Evolutionary conservation across 2,797 vertebrate genomes (phyloP).

Genomic region (Carapus acus): DNA sequence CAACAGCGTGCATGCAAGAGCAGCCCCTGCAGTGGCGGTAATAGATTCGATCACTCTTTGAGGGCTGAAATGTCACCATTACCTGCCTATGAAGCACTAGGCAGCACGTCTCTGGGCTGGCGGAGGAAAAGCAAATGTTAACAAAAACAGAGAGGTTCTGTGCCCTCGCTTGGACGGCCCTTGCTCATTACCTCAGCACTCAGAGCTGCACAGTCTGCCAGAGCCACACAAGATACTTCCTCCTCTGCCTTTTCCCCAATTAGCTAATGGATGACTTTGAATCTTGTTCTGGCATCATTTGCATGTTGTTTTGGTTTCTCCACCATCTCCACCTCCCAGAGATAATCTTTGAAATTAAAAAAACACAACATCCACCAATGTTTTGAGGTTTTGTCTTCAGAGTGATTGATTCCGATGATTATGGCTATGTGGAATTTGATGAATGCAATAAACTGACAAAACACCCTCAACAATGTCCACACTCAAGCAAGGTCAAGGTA

Average conservation of each 20-base stretch:
- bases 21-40: too few species aligned
- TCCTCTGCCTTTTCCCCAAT: conserved; percentile 20
- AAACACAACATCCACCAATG: too few species aligned
- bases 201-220: conserved; percentile 7
- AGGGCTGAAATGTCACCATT: too few species aligned
- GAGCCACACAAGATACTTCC: conserved; percentile 21
- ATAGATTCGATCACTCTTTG: too few species aligned
- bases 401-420: too few species aligned
- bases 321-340: conserved; percentile 3
- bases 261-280: conserved; percentile 24
- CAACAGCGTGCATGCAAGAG: too few species aligned
- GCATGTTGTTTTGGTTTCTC: conserved; percentile 27
- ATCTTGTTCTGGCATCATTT: conserved; percentile 26
- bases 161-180: conserved; percentile 21
- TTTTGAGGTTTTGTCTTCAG: too few species aligned
- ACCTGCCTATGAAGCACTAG: conserved; percentile 1
- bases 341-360: too few species aligned
- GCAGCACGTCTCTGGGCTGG: conserved; percentile 22
- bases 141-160: conserved; percentile 30
- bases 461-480: too few species aligned
- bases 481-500: too few species aligned
- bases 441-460: too few species aligned
- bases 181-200: conserved; percentile 24
- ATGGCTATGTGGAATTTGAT: too few species aligned
- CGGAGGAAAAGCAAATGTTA: conserved; percentile 21